Evolutionary conservation across 2,113 vertebrate genomes (phyloP).

Genomic region (Mus musculus): GRCm39 chr10:116251501-116252000

Average conservation of each 20-base stretch:
- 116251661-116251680: too few species aligned
- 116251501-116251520: too few species aligned
- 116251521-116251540: too few species aligned
- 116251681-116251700: too few species aligned
- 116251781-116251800: slow-evolving; percentile 10
- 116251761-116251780: slow-evolving; percentile 11
- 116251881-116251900: slow-evolving; percentile 59
- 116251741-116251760: slow-evolving; percentile 10
- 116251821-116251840: slow-evolving; percentile 56
- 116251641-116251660: too few species aligned
- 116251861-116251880: slow-evolving; percentile 15
- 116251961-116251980: slow-evolving; percentile 60
- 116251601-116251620: too few species aligned
- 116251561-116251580: too few species aligned
- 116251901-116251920: slow-evolving; percentile 78
- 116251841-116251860: slow-evolving; percentile 43
- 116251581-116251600: too few species aligned
- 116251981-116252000: neutral
- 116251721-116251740: neutral
- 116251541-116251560: neutral
- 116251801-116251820: neutral
- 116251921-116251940: slow-evolving; percentile 39
- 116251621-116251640: too few species aligned
- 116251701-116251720: neutral
- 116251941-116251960: slow-evolving; percentile 69